Base-by-base conservation (phyloP, 2,113 vertebrate genomes). In the Sturnira hondurensis region DNA sequence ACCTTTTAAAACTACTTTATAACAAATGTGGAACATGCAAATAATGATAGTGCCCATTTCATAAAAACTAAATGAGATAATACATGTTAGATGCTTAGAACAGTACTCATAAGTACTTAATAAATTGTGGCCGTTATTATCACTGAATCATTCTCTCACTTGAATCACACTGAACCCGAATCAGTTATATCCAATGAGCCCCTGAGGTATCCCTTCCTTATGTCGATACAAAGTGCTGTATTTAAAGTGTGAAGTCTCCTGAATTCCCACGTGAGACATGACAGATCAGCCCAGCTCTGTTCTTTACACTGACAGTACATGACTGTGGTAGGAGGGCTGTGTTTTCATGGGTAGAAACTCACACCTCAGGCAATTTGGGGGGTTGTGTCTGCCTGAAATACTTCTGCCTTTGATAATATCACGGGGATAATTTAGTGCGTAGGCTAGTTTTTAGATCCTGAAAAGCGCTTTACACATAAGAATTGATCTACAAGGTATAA, bases 191-290 rank as follows among this genome's bases (percentile, higher is more conserved):
- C 28, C 33, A 15, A 41, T 8, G 83, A 93, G 67, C 31, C 52
- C 65, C 76, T 91, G 71, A 78, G 85, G 89, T 93, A 61, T 17
- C 58, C 82, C 16, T 93, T 89, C 89, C 28, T 61, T 86, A 11
- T 85, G 61, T 80, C 73, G 68, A 94, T 93, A 77, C 33, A 84
- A 89, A 95, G 41, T 74, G 17, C 5, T 89, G 3, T 89, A 70
- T 97, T 97, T 96, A 86, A 96, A 73, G 86, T 28, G 73, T 61
- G 16, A 89, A 89, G 63, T 86, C 52, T 91, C 47, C 41, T 88
- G 3, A 85, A 45, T 88, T 95, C 41, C 36, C 58, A 17, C 52
- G 56, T 73, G 76, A 81, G 36, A 70, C 4, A 28, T 78, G 94
- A 71, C 73, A 86, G 47, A 74, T 77, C 33, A 86, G 17, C 41